phyloP scores from a whole-genome alignment of 2,888 invertebrate genomes.

The Chironomus riparius region DNA sequence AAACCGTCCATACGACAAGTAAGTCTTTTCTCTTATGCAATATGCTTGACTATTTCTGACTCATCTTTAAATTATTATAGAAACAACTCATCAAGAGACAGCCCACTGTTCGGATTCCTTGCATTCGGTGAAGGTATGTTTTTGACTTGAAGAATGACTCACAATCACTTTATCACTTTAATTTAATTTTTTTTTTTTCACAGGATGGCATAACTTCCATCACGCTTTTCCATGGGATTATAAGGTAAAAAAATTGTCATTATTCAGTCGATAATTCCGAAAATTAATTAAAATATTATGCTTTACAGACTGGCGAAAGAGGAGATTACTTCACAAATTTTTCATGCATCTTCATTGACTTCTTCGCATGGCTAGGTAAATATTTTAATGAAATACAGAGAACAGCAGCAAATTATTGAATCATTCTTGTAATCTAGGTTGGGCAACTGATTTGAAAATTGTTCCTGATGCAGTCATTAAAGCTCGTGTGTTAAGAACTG shows the following conservation, averaged over 20 bases:
- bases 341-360: conserved; percentile 55
- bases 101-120: conserved; percentile 7
- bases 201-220: background rate
- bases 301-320: conserved; percentile 51
- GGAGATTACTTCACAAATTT: conserved; percentile 54
- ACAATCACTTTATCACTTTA: too few species aligned
- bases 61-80: background rate
- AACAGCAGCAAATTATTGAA: background rate
- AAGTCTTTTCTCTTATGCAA: conserved; percentile 35
- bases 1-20: conserved; percentile 79
- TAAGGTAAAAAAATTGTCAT: conserved; percentile 38
- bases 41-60: conserved; percentile 9
- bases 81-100: conserved; percentile 18
- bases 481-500: conserved; percentile 60
- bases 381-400: background rate
- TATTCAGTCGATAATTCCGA: too few species aligned
- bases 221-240: conserved; percentile 51
- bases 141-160: too few species aligned
- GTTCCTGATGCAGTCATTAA: conserved; percentile 61
- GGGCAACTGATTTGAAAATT: conserved; percentile 77
- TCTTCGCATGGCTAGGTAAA: conserved; percentile 54
- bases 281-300: too few species aligned
- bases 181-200: too few species aligned
- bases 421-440: conserved; percentile 38
- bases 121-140: conserved; percentile 52